Conservation (phyloP, 2,113 vertebrate species). For the Mustelus asterias region DNA sequence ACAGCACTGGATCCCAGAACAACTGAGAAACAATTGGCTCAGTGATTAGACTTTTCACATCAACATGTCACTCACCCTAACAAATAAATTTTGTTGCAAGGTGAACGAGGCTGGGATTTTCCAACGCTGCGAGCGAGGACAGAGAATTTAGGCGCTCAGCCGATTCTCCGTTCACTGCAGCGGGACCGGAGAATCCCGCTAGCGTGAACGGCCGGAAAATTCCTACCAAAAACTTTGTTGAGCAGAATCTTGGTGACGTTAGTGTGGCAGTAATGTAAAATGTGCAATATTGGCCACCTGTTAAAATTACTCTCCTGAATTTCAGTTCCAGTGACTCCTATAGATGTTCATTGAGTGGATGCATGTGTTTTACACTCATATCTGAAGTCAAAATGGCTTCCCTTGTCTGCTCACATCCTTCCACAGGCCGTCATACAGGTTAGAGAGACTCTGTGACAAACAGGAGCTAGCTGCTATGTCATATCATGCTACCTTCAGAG, state of each 20-base stretch:
- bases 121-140: too few relatives aligned
- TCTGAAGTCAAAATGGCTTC: neutral
- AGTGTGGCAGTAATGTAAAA: neutral
- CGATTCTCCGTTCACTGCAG: too few relatives aligned
- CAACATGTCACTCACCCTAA: neutral
- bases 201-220: too few relatives aligned
- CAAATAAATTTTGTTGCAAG: neutral
- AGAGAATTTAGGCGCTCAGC: too few relatives aligned
- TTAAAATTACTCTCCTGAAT: neutral
- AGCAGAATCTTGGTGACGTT: neutral
- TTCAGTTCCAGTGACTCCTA: neutral
- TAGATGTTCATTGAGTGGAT: neutral
- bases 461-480: neutral
- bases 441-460: neutral
- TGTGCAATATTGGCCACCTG: neutral
- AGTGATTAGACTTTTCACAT: neutral
- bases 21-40: neutral
- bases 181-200: too few relatives aligned
- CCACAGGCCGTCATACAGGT: neutral
- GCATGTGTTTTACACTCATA: neutral
- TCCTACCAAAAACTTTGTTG: neutral
- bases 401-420: neutral
- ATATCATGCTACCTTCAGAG: neutral
- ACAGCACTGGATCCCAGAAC: too few relatives aligned
- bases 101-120: too few relatives aligned